phyloP scores from a whole-genome alignment of 2,888 invertebrate genomes.

The Clostera curtula region DNA sequence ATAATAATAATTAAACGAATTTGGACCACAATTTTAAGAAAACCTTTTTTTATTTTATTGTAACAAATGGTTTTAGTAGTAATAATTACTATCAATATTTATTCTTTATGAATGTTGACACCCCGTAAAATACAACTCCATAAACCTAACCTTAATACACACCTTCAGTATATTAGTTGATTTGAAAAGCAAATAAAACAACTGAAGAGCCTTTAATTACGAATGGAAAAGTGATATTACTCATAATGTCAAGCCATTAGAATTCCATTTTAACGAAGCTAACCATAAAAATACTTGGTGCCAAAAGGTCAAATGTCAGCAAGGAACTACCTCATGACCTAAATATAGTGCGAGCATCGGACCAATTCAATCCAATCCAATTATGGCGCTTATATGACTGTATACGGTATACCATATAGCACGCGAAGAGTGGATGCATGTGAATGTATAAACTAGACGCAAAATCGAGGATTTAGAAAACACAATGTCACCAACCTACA shows the following conservation, averaged over 20 bases:
- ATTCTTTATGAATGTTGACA: no score
- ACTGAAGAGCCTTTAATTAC: constrained; percentile 7
- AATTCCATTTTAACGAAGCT: constrained; percentile 31
- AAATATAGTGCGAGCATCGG: constrained; percentile 50
- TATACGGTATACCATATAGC: constrained; percentile 14
- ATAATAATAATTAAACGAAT: no score
- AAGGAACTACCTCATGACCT: constrained; percentile 44
- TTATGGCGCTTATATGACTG: constrained; percentile 37
- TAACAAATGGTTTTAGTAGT: no score
- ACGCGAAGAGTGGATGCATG: constrained; percentile 11
- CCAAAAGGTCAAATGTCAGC: constrained; percentile 41
- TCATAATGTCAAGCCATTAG: constrained; percentile 28
- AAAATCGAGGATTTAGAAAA: no score
- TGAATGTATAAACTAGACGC: no score
- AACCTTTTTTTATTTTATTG: no score
- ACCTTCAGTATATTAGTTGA: not conserved
- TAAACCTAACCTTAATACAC: no score
- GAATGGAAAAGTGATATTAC: constrained; percentile 13
- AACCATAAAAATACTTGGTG: constrained; percentile 23
- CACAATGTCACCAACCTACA: no score
- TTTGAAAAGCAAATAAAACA: not conserved
- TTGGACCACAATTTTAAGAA: no score
- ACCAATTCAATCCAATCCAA: constrained; percentile 64
- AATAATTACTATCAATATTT: no score
- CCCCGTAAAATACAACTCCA: no score